Base-by-base conservation (phyloP, 1,140 invertebrate species). In the Drosophila pachea region DNA sequence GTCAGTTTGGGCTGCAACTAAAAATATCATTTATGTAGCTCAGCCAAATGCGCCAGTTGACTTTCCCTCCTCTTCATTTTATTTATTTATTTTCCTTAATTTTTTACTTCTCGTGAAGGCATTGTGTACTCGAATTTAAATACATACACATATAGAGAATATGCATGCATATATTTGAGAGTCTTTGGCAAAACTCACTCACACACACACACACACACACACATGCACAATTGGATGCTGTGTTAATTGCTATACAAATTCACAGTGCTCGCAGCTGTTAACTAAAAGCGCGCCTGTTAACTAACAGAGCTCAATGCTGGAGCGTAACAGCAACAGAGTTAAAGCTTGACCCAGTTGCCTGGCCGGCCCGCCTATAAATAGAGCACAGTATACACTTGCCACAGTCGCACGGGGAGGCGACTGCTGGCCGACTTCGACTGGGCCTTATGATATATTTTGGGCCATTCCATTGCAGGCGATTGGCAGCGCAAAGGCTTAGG, bases 1-100 rank as follows among this genome's bases (percentile, higher is more conserved):
- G 81, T 86, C 81, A 86, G 70, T 73, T 86, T 86, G 76, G 63
- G 81, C 74, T 71, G 81, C 81, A 86, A 74, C 81, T 84, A 84
- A 86, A 84, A 84, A 84, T 84, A 86, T 86, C 81, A 84, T 83
- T 83, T 86, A 76, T 79, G 75, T 70, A 82, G 74, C 70, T 54
- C 69, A 68, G 69, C 77, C 73, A 75, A 75, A 75, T 68, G 74
- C 62, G 67, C 56, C 68, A 86, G 74, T 84, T 84, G 81, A 86
- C 81, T 86, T 81, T 86, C 73, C 73, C 69, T 63, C 53, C 66
- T 73, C 62, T 48, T 62, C 14, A 48, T 68, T 62, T 11, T 52
- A 52, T 52, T 16, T 52, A 52, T 52, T 35, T 52, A 52, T 52
- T 52, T 49, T 32, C 32, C 33, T 42, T 50, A 56, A 61, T 63